These are phyloP conservation scores for Nemopilema nomurai DNA, from an alignment of 30 jellyfish, hydroid and myxozoan genomes.

Conservation along the genomic window DNA sequence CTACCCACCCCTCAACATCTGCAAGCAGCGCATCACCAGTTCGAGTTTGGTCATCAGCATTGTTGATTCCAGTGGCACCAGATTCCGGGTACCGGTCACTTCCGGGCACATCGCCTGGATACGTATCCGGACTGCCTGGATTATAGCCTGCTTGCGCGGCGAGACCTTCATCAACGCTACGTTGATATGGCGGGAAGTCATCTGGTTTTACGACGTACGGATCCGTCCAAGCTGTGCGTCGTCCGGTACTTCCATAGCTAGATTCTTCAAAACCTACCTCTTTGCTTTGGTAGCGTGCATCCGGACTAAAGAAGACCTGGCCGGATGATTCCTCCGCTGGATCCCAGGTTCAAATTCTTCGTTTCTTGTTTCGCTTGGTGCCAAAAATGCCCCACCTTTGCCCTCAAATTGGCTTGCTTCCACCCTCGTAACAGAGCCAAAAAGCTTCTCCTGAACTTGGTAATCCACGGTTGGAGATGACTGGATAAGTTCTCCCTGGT, in stretches of 20 bases:
- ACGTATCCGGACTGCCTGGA: neutral
- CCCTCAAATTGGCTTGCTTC: conserved; percentile 11
- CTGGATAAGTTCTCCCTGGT: neutral
- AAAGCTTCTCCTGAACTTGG: conserved; percentile 35
- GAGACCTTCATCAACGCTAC: neutral
- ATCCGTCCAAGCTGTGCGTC: conserved; percentile 26
- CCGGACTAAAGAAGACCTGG: neutral
- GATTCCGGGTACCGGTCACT: neutral
- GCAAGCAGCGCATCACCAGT: neutral
- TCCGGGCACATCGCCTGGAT: neutral
- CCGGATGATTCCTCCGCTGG: neutral
- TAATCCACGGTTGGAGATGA: conserved; percentile 3
- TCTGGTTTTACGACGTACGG: conserved; percentile 7
- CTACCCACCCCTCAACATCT: neutral
- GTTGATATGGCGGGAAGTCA: neutral
- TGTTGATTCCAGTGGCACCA: neutral
- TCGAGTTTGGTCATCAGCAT: neutral
- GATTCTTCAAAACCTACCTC: neutral
- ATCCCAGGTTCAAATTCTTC: neutral
- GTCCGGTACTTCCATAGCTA: neutral
- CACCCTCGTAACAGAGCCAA: conserved; percentile 45
- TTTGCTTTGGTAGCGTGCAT: neutral
- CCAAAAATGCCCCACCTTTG: neutral
- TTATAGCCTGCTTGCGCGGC: neutral
- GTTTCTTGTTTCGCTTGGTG: neutral